Conservation (phyloP, 2,113 vertebrate genomes). For the Saccopteryx bilineata region DNA sequence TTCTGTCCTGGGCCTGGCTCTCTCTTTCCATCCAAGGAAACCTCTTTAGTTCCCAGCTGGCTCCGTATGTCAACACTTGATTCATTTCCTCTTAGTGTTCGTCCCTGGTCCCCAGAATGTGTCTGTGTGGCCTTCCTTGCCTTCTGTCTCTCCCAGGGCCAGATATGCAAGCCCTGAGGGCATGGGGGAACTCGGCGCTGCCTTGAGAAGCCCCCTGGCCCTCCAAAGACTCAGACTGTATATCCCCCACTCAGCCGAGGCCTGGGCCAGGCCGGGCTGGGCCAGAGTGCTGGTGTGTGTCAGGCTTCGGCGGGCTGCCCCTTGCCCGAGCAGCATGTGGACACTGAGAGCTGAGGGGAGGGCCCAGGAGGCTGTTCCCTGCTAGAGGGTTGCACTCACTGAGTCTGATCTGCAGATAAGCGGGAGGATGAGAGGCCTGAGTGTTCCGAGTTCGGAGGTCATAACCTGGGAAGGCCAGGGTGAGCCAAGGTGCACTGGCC, state of each 20-base stretch:
- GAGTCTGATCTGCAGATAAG: neutral
- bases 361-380: neutral
- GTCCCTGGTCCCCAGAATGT: neutral
- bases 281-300: neutral
- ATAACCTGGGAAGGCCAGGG: constrained; percentile 44
- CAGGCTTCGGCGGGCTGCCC: neutral
- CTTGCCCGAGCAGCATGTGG: neutral
- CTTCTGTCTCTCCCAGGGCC: neutral
- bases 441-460: constrained; percentile 16
- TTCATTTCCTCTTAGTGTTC: neutral
- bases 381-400: neutral
- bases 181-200: rapidly evolving
- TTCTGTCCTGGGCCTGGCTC: neutral
- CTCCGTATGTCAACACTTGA: neutral
- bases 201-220: neutral
- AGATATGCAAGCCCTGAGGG: neutral
- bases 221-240: neutral
- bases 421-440: neutral
- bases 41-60: neutral
- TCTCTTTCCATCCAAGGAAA: neutral
- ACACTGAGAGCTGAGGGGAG: neutral
- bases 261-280: neutral
- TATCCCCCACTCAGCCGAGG: neutral
- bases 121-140: neutral
- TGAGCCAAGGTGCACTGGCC: neutral